phyloP scores from a whole-genome alignment of 2,888 invertebrate species.

The Zygothrica quintamaculata region DNA sequence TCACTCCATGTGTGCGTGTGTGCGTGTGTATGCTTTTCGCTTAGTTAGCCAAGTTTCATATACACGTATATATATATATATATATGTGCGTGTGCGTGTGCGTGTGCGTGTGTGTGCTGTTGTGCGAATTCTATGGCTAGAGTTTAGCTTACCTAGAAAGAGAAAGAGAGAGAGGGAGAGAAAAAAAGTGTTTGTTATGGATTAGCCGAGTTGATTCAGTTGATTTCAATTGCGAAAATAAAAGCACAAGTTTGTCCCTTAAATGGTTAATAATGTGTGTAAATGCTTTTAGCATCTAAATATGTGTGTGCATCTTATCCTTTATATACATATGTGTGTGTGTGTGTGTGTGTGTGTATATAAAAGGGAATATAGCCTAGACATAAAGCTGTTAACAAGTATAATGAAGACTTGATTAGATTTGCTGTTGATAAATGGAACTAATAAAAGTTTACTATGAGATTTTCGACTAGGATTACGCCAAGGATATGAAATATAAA shows the following conservation, averaged over 20 bases:
- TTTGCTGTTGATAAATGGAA: too few species aligned
- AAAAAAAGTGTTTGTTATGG: constrained; percentile 12
- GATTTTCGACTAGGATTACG: too few species aligned
- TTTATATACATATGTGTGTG: not conserved
- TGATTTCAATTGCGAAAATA: not conserved
- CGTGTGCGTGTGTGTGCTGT: not conserved
- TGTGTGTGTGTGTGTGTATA: too few species aligned
- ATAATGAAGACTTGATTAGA: not conserved
- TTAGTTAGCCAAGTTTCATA: constrained; percentile 13
- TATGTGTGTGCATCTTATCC: not conserved
- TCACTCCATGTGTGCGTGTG: not conserved
- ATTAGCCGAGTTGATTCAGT: constrained; percentile 31
- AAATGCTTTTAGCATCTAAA: not conserved
- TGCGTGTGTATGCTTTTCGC: constrained; percentile 10
- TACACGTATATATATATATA: not conserved
- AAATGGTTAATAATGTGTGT: constrained; percentile 1
- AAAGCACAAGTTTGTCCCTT: not conserved
- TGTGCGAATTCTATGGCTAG: not conserved
- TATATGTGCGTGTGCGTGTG: not conserved
- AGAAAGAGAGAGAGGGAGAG: too few species aligned
- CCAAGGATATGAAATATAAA: too few species aligned
- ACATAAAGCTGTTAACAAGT: too few species aligned
- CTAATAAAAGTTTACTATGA: too few species aligned
- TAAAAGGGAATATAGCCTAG: too few species aligned
- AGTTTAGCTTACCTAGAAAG: constrained; percentile 54